Percentiles rank a stretch among this genome's conserved stretches.
These are phyloP conservation scores for Drosophila ezoana DNA, from an alignment of 2,888 invertebrate genomes.

Conservation along the genomic window DNA sequence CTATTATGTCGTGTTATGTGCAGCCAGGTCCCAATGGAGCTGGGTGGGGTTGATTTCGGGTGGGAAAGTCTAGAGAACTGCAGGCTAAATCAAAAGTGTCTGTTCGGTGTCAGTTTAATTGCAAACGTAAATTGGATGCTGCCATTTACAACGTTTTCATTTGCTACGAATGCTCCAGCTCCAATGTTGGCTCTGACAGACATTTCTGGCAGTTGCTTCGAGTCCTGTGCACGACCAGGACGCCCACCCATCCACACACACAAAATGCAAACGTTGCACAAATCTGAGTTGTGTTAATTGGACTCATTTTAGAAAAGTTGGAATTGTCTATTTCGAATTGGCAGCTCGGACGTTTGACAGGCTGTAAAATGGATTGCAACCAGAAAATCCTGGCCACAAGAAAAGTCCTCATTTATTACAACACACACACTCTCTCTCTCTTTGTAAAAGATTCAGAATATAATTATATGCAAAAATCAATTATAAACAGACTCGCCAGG, in stretches of 20 bases:
- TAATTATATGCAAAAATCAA: neutral
- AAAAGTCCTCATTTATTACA: slow-evolving; percentile 1
- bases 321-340: slow-evolving; percentile 69
- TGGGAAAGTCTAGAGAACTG: slow-evolving; percentile 18
- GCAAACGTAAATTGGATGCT: slow-evolving; percentile 83
- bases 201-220: slow-evolving; percentile 63
- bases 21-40: slow-evolving; percentile 13
- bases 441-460: neutral
- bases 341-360: slow-evolving; percentile 60
- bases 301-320: slow-evolving; percentile 73
- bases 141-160: slow-evolving; percentile 78
- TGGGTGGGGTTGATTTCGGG: neutral
- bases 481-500: neutral
- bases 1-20: slow-evolving; percentile 51
- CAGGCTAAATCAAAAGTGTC: slow-evolving; percentile 81
- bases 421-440: neutral
- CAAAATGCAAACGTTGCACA: slow-evolving; percentile 75
- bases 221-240: slow-evolving; percentile 12
- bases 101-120: slow-evolving; percentile 82
- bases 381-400: neutral
- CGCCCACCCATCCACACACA: slow-evolving; percentile 13
- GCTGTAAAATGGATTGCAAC: slow-evolving; percentile 29
- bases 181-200: slow-evolving; percentile 53
- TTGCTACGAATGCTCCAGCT: slow-evolving; percentile 56
- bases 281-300: slow-evolving; percentile 76